Evolutionary conservation across 2,797 vertebrate species (phyloP).

Genomic region (Bovichtus variegatus): DNA sequence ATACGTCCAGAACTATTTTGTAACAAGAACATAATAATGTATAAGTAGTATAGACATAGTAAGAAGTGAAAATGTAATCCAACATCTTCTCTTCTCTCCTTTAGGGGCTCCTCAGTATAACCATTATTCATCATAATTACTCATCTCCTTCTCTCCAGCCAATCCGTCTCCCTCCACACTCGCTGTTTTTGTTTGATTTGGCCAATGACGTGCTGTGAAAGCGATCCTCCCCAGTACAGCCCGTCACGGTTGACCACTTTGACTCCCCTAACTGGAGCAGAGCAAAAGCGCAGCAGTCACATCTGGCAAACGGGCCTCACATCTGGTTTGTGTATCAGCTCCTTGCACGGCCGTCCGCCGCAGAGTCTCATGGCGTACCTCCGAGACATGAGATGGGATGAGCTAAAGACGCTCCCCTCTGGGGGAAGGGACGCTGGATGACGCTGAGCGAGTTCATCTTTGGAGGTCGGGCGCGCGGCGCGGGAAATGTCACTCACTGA

Average conservation of each 20-base stretch:
- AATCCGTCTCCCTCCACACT: slow-evolving; percentile 36
- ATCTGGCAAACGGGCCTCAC: slow-evolving; percentile 84
- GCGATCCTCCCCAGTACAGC: slow-evolving; percentile 66
- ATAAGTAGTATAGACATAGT: too few relatives aligned
- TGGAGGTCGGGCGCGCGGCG: slow-evolving; percentile 39
- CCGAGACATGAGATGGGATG: slow-evolving; percentile 51
- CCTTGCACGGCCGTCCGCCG: slow-evolving; percentile 63
- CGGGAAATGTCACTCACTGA: slow-evolving; percentile 58
- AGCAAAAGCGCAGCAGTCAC: slow-evolving; percentile 80
- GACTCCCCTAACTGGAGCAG: slow-evolving; percentile 80
- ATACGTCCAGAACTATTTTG: slow-evolving; percentile 7
- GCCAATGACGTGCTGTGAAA: slow-evolving; percentile 67
- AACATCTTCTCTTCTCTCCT: slow-evolving; percentile 17
- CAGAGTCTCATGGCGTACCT: slow-evolving; percentile 52
- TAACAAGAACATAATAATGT: slow-evolving; percentile 8
- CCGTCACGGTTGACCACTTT: slow-evolving; percentile 84
- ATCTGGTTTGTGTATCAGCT: slow-evolving; percentile 81
- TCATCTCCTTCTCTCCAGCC: slow-evolving; percentile 52
- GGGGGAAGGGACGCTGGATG: slow-evolving; percentile 7
- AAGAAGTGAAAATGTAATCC: not conserved
- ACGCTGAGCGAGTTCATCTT: slow-evolving; percentile 44
- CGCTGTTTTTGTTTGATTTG: slow-evolving; percentile 73
- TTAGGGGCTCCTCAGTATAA: slow-evolving; percentile 36
- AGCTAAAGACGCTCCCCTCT: slow-evolving; percentile 47
- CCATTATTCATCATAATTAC: slow-evolving; percentile 53